phyloP scores from a whole-genome alignment of 2,888 invertebrate genomes.

The Tetragonisca angustula region DNA sequence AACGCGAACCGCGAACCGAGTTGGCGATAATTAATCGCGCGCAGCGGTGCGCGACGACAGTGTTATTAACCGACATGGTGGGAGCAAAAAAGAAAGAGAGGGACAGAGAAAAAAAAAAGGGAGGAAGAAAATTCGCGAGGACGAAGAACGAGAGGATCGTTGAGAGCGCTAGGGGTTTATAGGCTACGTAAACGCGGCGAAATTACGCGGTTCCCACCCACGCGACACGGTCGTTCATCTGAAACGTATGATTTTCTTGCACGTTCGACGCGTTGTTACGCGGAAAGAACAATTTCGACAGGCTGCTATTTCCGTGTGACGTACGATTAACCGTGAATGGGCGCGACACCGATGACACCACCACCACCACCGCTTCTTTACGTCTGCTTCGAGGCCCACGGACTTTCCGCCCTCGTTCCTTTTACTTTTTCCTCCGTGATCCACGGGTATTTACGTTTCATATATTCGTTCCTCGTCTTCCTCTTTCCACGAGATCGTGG shows the following conservation, averaged over 20 bases:
- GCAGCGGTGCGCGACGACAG: background rate
- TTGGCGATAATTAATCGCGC: slow-evolving; percentile 17
- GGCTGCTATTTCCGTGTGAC: slow-evolving; percentile 26
- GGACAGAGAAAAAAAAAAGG: too few species aligned
- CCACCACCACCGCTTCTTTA: too few species aligned
- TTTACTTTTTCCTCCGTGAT: too few species aligned
- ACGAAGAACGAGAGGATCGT: slow-evolving; percentile 14
- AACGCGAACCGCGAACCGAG: background rate
- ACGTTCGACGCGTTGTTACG: slow-evolving; percentile 50
- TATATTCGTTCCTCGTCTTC: too few species aligned
- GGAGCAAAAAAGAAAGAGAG: too few species aligned
- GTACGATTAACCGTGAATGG: slow-evolving; percentile 28
- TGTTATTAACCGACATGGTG: background rate
- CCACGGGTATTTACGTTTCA: too few species aligned
- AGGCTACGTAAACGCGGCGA: slow-evolving; percentile 55
- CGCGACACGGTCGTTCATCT: slow-evolving; percentile 70
- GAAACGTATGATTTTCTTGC: slow-evolving; percentile 68
- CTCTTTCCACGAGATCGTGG: too few species aligned
- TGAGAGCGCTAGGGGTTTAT: slow-evolving; percentile 32
- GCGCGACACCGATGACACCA: background rate
- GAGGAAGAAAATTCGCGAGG: slow-evolving; percentile 23
- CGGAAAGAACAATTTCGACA: slow-evolving; percentile 33
- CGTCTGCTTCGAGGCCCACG: too few species aligned
- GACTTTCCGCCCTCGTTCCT: background rate
- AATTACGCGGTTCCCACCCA: slow-evolving; percentile 61